These are phyloP conservation scores for Hyphantria cunea DNA, from an alignment of 1,140 invertebrate species.

Conservation along the genomic window DNA sequence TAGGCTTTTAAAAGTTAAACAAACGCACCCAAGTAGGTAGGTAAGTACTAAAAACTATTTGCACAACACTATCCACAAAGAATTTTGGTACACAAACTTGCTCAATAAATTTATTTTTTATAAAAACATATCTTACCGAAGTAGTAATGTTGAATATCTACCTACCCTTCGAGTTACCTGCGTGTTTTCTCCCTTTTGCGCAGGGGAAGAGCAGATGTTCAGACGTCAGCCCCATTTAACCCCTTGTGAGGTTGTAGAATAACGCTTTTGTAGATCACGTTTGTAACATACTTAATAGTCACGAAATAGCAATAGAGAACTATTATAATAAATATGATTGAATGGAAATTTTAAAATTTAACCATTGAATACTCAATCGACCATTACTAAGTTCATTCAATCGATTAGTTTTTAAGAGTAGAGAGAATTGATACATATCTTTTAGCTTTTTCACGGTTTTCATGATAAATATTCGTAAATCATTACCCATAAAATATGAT, in stretches of 20 bases:
- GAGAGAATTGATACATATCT: neutral
- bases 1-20: no score
- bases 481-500: neutral
- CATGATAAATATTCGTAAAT: neutral
- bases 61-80: no score
- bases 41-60: no score
- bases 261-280: neutral
- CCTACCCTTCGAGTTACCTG: constrained; percentile 4
- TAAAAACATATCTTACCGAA: neutral
- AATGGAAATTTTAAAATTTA: neutral
- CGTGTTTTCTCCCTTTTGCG: neutral
- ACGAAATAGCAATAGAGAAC: neutral
- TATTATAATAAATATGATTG: neutral
- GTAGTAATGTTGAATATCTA: neutral
- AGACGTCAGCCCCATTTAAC: constrained; percentile 4
- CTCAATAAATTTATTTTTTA: no score
- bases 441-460: neutral
- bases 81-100: no score
- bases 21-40: no score
- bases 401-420: neutral
- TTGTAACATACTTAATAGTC: neutral
- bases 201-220: constrained; percentile 2
- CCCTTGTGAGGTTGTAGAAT: constrained; percentile 6
- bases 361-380: neutral
- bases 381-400: neutral